phyloP scores from a whole-genome alignment of 2,888 invertebrate genomes.

The Acanthacorydalis orientalis region DNA sequence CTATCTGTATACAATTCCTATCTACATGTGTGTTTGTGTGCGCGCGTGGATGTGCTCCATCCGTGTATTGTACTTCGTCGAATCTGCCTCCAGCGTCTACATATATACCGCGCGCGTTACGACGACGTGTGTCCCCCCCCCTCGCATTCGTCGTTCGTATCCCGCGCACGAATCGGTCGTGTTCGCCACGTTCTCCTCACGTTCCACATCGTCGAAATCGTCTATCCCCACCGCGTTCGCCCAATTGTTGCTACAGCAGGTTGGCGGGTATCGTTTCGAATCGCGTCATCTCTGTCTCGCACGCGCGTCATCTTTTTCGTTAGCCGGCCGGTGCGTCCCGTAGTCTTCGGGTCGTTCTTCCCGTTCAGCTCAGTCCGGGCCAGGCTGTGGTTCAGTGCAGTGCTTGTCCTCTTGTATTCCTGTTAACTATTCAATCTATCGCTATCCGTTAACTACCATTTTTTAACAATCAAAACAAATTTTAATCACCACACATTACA shows the following conservation, averaged over 20 bases:
- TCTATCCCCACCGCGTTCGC: not conserved
- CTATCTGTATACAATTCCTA: too few relatives aligned
- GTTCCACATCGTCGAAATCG: not conserved
- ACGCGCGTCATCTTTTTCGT: not conserved
- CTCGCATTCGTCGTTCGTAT: too few relatives aligned
- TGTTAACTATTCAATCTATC: slow-evolving; percentile 4
- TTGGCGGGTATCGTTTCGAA: not conserved
- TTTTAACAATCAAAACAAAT: too few relatives aligned
- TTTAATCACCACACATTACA: too few relatives aligned
- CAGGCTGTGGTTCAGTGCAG: slow-evolving; percentile 40
- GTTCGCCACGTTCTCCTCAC: not conserved
- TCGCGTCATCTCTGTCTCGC: not conserved
- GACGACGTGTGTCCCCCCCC: too few relatives aligned
- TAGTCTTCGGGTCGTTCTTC: slow-evolving; percentile 31
- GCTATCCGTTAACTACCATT: slow-evolving; percentile 5
- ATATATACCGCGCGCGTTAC: too few relatives aligned
- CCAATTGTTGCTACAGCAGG: not conserved
- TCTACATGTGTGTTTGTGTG: too few relatives aligned
- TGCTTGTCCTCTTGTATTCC: slow-evolving; percentile 15
- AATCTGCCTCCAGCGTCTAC: too few relatives aligned
- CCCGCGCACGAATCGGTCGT: too few relatives aligned
- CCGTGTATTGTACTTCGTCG: too few relatives aligned
- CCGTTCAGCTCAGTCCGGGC: slow-evolving; percentile 27
- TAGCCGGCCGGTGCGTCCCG: slow-evolving; percentile 18
- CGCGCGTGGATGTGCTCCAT: too few relatives aligned